These are phyloP conservation scores for Micrastur ruficollis DNA, from an alignment of 2,797 vertebrate species.

Conservation along the genomic window DNA sequence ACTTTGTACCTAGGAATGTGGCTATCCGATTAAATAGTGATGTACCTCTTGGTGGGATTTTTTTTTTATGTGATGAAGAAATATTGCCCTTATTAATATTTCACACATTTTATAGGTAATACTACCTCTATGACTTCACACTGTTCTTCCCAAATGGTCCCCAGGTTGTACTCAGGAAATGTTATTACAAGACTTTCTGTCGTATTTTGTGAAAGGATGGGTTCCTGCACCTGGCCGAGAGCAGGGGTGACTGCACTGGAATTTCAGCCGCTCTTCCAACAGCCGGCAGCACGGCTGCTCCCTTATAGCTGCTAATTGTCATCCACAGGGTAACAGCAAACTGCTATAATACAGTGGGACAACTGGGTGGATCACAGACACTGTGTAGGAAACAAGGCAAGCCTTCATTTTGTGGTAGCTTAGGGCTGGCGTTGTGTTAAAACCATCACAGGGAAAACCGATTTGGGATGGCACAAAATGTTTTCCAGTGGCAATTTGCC, in stretches of 20 bases:
- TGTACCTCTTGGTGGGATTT: neutral
- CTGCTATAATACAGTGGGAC: neutral
- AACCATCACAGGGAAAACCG: neutral
- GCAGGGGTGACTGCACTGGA: slow-evolving; percentile 26
- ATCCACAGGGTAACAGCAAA: neutral
- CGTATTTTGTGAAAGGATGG: slow-evolving; percentile 65
- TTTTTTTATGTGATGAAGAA: slow-evolving; percentile 42
- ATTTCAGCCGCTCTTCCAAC: slow-evolving; percentile 40
- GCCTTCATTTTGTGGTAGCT: neutral
- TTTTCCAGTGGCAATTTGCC: neutral
- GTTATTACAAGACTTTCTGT: slow-evolving; percentile 71
- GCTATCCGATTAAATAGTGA: neutral
- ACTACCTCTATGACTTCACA: slow-evolving; percentile 58
- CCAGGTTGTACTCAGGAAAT: slow-evolving; percentile 71
- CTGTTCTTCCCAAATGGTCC: slow-evolving; percentile 55
- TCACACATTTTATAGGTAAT: slow-evolving; percentile 59
- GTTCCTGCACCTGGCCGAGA: slow-evolving; percentile 47
- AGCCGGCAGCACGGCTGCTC: neutral
- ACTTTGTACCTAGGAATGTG: neutral
- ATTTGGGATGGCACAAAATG: neutral
- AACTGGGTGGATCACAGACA: neutral
- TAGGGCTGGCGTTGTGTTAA: neutral
- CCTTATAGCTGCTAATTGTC: slow-evolving; percentile 15
- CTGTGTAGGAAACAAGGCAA: neutral
- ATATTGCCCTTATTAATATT: slow-evolving; percentile 68